Base-by-base conservation (phyloP, 2,797 vertebrate genomes). In the Gastrophryne carolinensis region DNA sequence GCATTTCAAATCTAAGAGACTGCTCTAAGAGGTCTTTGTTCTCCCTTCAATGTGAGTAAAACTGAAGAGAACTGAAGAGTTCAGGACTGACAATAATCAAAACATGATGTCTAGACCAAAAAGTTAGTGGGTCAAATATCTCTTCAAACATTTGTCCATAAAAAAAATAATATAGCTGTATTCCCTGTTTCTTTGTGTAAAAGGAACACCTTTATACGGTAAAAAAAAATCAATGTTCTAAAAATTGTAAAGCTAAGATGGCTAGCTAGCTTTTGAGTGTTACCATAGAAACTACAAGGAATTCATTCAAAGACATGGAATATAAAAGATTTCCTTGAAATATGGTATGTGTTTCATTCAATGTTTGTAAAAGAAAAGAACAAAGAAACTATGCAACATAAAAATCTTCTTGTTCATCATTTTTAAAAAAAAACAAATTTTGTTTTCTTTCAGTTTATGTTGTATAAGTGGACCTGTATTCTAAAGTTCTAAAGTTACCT, bases 221-320 rank as follows among this genome's bases (percentile, higher is more conserved):
- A 11, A 13, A n/a, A 26, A 23, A 39, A 72, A 19, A 53, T 49
- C 12, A 37, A 23, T 49, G 12, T 37, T 58, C 17, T 4, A 21
- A 30, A 60, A 62, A 27, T 53, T 26, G 17, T 17, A 24, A 26
- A 6, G 17, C 27, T 49, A 32, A 9, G 23, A 50, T 27, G 11
- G n/a, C 23, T 15, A 47, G 29, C 7, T n/a, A 1, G 62, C 35
- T 71, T 70, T 11, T 26, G 11, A 37, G 15, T 65, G 68, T 65
- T 66, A 15, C 50, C 35, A 63, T 78, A 68, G 41, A 11, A 65
- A 78, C 67, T 19, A 5, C 47, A 39, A 57, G 26, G 61, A 57
- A 50, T 35, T 2, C 23, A 52, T 52, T 29, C 6, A 35, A 8
- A n/a, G 17, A 24, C 35, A 30, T 24, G 32, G 11, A 52, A 35